phyloP scores from a whole-genome alignment of 2,797 vertebrate genomes.

The Chelonia mydas region DNA sequence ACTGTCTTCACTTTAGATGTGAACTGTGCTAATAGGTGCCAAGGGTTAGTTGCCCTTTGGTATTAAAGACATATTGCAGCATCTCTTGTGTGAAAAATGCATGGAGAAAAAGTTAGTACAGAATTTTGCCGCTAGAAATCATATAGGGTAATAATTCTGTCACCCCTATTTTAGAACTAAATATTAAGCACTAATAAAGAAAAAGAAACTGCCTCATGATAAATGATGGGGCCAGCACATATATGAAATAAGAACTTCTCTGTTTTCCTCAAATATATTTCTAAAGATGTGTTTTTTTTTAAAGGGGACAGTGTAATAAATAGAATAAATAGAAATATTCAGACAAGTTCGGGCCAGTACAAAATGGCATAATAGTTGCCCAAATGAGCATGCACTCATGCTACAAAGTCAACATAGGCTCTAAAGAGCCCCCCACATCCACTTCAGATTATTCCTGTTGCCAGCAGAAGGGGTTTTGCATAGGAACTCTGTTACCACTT shows the following conservation, averaged over 20 bases:
- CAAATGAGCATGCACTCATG: accelerated
- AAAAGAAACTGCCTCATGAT: neutral
- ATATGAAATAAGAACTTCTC: accelerated
- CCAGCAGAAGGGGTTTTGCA: neutral
- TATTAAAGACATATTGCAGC: neutral
- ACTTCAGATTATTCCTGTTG: neutral
- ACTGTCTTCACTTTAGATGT: neutral
- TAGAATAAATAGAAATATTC: neutral
- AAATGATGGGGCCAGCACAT: accelerated
- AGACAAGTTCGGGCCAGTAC: accelerated
- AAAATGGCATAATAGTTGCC: neutral
- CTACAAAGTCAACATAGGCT: neutral
- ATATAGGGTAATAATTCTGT: neutral
- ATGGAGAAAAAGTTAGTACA: neutral
- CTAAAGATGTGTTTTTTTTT: neutral
- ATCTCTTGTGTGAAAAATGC: neutral
- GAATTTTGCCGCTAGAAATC: neutral
- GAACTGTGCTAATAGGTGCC: neutral
- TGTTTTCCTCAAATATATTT: neutral
- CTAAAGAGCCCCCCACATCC: neutral
- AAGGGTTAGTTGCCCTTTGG: neutral
- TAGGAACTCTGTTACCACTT: neutral
- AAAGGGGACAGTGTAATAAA: neutral
- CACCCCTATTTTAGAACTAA: neutral
- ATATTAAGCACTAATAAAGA: neutral